Evolutionary conservation across 2,113 vertebrate species (phyloP), one percentile per base, ranked within the genome.

Genomic region (Pantherophis guttatus): DNA sequence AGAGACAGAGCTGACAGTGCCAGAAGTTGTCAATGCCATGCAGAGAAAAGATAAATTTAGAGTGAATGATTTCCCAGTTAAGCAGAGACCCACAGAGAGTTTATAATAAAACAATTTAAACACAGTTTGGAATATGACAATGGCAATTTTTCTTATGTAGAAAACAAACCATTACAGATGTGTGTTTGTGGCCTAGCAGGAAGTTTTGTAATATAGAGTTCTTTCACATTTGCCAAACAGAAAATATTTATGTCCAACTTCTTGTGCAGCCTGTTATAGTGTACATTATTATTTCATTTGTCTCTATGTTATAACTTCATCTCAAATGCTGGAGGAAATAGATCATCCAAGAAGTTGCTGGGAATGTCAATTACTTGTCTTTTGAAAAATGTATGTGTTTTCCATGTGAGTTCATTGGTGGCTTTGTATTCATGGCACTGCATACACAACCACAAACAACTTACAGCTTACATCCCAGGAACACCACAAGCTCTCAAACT

Each of bases 21-120:
- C 95, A 94, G 90, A 89, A 92, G 94, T 94, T 55, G n/a, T 94
- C 95, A 96, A 90, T 95, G 91, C 94, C 89, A 94, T 65, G 94
- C 92, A 96, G 96, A 95, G 91, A 95, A 93, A 94, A 96, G 93
- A 97, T 97, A 97, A 97, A 97, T 97, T 97, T 96, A 97, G 95
- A 97, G 94, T 94, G 93, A 98, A 96, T 95, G 95, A 97, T 97
- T 97, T 98, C 94, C 94, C 95, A 94, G 95, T 97, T 97, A 97
- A 97, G 97, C 91, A 95, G 96, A 65, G 94, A 96, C 96, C 95
- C 97, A 96, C 93, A 88, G 96, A 93, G 96, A 97, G 93, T 97
- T 98, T 96, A 96, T 97, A 97, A 97, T 97, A 97, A 97, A 97
- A 97, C 94, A 97, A 97, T 98, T 98, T 97, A 94, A 75, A 91